Evolutionary conservation across 2,797 vertebrate genomes (phyloP).

Genomic region (Malacoctenus gilli): DNA sequence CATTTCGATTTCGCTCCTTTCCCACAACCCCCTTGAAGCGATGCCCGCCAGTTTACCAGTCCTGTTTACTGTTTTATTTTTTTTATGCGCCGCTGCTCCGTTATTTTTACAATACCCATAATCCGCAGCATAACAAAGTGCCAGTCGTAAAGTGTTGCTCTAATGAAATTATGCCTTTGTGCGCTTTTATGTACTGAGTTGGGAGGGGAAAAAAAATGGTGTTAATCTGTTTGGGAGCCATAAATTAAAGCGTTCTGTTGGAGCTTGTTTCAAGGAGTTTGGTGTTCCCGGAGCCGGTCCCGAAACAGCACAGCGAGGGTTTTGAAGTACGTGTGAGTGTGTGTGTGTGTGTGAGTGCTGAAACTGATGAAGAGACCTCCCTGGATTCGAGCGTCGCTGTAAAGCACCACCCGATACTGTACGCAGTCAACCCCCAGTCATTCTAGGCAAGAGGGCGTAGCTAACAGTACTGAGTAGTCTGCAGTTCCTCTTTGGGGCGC

Average conservation of each 20-base stretch:
- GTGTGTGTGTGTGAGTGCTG: conserved; percentile 27
- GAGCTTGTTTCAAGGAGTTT: conserved; percentile 48
- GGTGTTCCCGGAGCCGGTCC: conserved; percentile 30
- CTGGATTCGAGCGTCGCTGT: conserved; percentile 62
- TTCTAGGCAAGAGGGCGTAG: conserved; percentile 69
- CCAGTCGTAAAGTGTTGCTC: conserved; percentile 61
- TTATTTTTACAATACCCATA: conserved; percentile 71
- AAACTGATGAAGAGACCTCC: conserved; percentile 67
- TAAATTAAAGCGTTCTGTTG: conserved; percentile 59
- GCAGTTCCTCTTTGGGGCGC: conserved; percentile 80
- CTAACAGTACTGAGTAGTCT: conserved; percentile 71
- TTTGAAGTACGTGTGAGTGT: conserved; percentile 26
- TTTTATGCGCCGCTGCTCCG: conserved; percentile 60
- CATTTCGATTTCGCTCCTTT: conserved; percentile 46
- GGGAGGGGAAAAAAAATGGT: conserved; percentile 56
- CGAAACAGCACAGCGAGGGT: conserved; percentile 32
- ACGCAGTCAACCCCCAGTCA: conserved; percentile 52
- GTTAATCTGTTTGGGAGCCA: conserved; percentile 60
- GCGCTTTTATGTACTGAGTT: conserved; percentile 55
- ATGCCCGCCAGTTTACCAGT: conserved; percentile 54
- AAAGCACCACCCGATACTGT: conserved; percentile 62
- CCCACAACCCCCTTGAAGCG: conserved; percentile 50
- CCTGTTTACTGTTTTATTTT: conserved; percentile 56
- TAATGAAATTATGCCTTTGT: conserved; percentile 57
- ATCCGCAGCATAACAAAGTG: conserved; percentile 59